Percentiles rank a stretch among this genome's conserved stretches.
Conservation (phyloP, 37 sponge, comb jelly and placozoan genomes). For the Amphimedon queenslandica region DNA sequence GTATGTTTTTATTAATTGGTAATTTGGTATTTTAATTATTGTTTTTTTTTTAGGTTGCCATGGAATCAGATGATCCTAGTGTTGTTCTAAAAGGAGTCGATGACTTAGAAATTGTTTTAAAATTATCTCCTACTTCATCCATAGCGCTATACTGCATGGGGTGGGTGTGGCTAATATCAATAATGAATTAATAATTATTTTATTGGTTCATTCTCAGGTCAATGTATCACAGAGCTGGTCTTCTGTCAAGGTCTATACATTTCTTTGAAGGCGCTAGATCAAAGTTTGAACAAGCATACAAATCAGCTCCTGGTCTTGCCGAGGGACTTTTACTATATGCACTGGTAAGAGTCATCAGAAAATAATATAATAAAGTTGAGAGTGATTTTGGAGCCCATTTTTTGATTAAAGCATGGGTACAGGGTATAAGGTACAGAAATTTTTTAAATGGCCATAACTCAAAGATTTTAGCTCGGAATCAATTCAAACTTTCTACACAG, state of each 20-base stretch:
- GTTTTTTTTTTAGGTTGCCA: conserved; percentile 8
- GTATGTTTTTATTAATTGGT: conserved; percentile 14
- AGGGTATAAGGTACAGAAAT: too few relatives aligned
- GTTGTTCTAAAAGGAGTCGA: not conserved
- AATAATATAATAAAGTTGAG: not conserved
- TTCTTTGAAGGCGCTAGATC: conserved; percentile 5
- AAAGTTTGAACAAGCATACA: conserved; percentile 33
- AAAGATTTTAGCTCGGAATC: too few relatives aligned
- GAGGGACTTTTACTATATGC: conserved; percentile 52
- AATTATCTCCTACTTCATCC: conserved; percentile 12
- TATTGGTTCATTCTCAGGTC: not conserved
- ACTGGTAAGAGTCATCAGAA: conserved; percentile 17
- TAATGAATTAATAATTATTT: not conserved
- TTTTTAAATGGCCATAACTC: too few relatives aligned
- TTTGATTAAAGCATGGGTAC: too few relatives aligned
- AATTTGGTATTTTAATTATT: not conserved
- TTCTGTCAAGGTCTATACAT: conserved; percentile 33
- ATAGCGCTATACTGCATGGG: conserved; percentile 29
- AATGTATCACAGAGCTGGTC: conserved; percentile 25
- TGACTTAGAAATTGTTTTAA: conserved; percentile 34
- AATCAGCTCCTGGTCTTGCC: conserved; percentile 27
- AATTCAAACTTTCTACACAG: too few relatives aligned
- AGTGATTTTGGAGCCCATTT: too few relatives aligned
- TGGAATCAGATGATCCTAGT: conserved; percentile 30
- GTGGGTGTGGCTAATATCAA: not conserved